These are phyloP conservation scores for Phymatocera aterrima DNA, from an alignment of 2,888 invertebrate genomes.

Conservation along the genomic window DNA sequence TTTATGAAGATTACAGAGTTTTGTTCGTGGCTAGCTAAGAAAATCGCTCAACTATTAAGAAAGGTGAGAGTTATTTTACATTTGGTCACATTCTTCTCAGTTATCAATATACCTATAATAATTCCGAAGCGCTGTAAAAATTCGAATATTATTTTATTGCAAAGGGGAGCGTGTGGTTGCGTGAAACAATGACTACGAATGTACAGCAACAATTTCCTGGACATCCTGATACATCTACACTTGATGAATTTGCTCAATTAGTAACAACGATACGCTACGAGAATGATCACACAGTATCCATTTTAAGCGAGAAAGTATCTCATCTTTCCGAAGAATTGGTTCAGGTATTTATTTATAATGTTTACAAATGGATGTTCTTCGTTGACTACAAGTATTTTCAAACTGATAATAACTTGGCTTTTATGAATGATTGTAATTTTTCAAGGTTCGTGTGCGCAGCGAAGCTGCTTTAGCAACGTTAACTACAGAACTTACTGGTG, in stretches of 20 bases:
- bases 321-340: constrained; percentile 57
- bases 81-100: background rate
- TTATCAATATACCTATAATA: background rate
- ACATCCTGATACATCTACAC: constrained; percentile 11
- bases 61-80: constrained; percentile 51
- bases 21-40: constrained; percentile 60
- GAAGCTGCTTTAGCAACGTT: constrained; percentile 55
- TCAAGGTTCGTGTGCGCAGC: constrained; percentile 57
- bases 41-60: constrained; percentile 55
- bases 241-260: constrained; percentile 50
- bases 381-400: background rate
- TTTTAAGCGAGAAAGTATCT: constrained; percentile 56
- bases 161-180: constrained; percentile 15
- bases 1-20: constrained; percentile 48
- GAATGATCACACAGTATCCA: constrained; percentile 54
- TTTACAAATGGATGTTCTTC: background rate
- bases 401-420: background rate
- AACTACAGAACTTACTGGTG: constrained; percentile 56
- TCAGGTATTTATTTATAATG: constrained; percentile 53
- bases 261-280: constrained; percentile 55
- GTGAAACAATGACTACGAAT: background rate
- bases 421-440: background rate
- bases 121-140: background rate
- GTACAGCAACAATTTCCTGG: background rate
- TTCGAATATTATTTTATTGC: background rate